A percentile compares a stretch with the other conserved stretches of the same genome.
Evolutionary conservation across 2,113 vertebrate species (phyloP).

Genomic region (Emydura subglobosa): DNA sequence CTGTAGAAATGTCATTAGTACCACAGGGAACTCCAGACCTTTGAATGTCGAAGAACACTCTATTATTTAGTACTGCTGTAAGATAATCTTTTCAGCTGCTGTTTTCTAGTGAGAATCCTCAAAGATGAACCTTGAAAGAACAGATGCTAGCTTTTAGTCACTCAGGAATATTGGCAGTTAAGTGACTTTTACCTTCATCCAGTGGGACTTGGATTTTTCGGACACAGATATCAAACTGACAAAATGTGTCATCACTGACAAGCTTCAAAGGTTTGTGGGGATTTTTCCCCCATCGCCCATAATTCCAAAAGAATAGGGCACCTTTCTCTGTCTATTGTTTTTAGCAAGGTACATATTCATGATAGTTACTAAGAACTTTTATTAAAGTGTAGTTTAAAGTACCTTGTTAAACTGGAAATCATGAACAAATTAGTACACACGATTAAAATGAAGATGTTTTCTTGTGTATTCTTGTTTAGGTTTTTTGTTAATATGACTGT

Average conservation of each 20-base stretch:
- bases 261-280: conserved; percentile 17
- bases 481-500: not conserved
- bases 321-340: conserved; percentile 14
- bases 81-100: conserved; percentile 77
- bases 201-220: conserved; percentile 39
- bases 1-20: conserved; percentile 78
- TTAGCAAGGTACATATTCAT: not conserved
- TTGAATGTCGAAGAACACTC: conserved; percentile 61
- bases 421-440: not conserved
- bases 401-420: not conserved
- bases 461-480: not conserved
- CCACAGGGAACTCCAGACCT: conserved; percentile 70
- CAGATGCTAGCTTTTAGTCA: conserved; percentile 62
- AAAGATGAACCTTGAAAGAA: conserved; percentile 62
- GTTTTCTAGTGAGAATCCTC: conserved; percentile 72
- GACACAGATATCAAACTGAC: conserved; percentile 56
- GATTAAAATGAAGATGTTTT: conserved; percentile 7
- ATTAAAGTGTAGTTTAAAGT: not conserved
- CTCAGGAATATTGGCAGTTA: conserved; percentile 44
- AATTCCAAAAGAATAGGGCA: not conserved
- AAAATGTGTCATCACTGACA: not conserved
- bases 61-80: conserved; percentile 74
- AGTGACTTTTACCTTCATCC: conserved; percentile 69
- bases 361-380: not conserved
- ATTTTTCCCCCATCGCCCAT: not conserved